Percentiles rank a stretch among this genome's conserved stretches.
phyloP scores from a whole-genome alignment of 1,140 invertebrate species.

The Hyphantria cunea region DNA sequence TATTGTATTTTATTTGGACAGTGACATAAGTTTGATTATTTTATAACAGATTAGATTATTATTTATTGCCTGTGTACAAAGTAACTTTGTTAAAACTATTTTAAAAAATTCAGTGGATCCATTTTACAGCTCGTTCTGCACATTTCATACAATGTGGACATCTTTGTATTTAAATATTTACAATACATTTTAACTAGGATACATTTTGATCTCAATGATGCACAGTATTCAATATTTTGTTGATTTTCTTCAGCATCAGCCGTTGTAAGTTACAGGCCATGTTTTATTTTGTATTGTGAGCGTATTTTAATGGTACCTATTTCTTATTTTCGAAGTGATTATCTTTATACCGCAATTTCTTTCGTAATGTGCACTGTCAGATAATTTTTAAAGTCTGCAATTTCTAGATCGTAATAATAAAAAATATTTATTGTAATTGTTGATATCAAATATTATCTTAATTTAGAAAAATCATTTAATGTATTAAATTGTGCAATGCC shows the following conservation, averaged over 20 bases:
- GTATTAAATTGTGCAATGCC: not conserved
- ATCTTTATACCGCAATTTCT: conserved; percentile 18
- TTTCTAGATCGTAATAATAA: conserved; percentile 17
- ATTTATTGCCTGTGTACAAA: too few species aligned
- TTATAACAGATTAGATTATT: not conserved
- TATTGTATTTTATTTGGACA: too few species aligned
- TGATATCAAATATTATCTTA: conserved; percentile 17
- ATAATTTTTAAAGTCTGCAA: conserved; percentile 10
- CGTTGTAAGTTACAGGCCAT: conserved; percentile 45
- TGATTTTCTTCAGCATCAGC: conserved; percentile 38
- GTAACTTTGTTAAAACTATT: too few species aligned
- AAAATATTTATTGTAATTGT: conserved; percentile 22
- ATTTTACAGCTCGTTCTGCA: conserved; percentile 3
- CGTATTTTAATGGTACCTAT: conserved; percentile 7
- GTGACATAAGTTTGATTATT: not conserved
- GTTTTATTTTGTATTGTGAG: conserved; percentile 26
- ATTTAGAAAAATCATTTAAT: not conserved
- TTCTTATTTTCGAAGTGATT: conserved; percentile 38
- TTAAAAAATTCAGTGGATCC: not conserved
- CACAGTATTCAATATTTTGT: conserved; percentile 54
- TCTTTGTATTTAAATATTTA: too few species aligned
- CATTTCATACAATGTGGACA: not conserved
- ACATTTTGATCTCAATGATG: conserved; percentile 63
- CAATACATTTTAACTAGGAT: too few species aligned
- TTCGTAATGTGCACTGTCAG: conserved; percentile 13